Evolutionary conservation across 2,113 vertebrate genomes (phyloP), one percentile per base, ranked within the genome.

Genomic region (Calcarius ornatus): DNA sequence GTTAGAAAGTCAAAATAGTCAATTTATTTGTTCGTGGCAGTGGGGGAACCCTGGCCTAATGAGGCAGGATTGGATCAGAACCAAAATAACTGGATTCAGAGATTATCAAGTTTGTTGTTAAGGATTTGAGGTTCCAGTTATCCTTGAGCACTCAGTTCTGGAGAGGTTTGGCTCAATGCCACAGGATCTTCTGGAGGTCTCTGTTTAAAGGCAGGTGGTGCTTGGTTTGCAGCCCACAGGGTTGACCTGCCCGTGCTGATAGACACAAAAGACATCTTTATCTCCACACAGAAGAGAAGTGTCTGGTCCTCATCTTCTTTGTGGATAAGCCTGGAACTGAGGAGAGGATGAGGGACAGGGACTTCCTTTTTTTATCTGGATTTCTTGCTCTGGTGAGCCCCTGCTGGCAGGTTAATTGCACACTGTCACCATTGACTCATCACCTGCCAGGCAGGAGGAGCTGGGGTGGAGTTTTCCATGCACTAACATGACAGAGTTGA

Each of bases 381-480:
- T 68, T 78, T 90, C 48, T 73, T 80, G 63, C 51, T 68, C 20
- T 64, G 50, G 24, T n/a, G 83, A 95, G 80, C 73, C 86, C 88
- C 61, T 84, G 88, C 85, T 77, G 59, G 77, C 64, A 81, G 86
- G 88, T 94, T 92, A 84, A 89, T 89, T 89, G 64, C 30, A 16
- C 31, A 22, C 53, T 78, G 64, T 86, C 82, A 78, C 64, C 0
- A 3, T 24, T 75, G 82, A 71, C 69, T 96, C 56, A 38, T 64
- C 60, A 66, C 78, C 78, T 85, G 65, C 70, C 63, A n/a, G 78
- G 64, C 92, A 81, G 79, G 60, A 90, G 45, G 70, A 71, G 79
- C 57, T 56, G 43, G 68, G 93, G 45, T 88, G 79, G 80, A 69
- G 71, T 56, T 90, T 81, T 83, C 69, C 75, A 6, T 75, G 51